Percentiles rank a stretch among this genome's conserved stretches.
Conservation (phyloP, 2,797 vertebrate genomes). For the Psittacula derbiana region DNA sequence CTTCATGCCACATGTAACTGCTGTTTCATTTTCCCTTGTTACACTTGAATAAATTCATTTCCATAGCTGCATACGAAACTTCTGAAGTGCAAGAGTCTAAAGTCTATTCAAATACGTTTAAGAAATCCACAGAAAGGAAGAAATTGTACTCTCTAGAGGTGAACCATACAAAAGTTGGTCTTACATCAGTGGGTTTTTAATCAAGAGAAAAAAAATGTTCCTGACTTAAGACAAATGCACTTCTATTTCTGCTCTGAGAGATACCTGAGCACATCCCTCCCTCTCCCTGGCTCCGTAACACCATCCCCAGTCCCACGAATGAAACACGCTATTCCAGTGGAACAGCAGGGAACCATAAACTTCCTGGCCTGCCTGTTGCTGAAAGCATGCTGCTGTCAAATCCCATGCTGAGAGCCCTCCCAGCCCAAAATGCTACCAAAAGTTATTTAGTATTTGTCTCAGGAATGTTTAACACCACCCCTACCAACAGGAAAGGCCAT, state of each 20-base stretch:
- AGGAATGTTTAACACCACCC: background rate
- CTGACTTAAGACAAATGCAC: background rate
- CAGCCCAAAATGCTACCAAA: background rate
- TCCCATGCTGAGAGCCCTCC: background rate
- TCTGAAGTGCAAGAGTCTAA: background rate
- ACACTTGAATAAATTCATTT: background rate
- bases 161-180: background rate
- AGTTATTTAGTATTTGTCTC: background rate
- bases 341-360: background rate
- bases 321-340: background rate
- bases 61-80: background rate
- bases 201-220: no score
- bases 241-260: background rate
- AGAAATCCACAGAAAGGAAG: background rate
- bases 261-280: background rate
- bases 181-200: background rate
- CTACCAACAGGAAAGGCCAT: accelerated
- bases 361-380: background rate
- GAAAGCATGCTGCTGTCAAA: background rate
- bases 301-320: background rate
- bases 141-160: background rate
- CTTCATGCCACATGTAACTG: background rate
- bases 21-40: background rate
- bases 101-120: background rate
- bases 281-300: background rate